Base-by-base conservation (phyloP, 2,797 vertebrate genomes). In the Limnodromus scolopaceus region DNA sequence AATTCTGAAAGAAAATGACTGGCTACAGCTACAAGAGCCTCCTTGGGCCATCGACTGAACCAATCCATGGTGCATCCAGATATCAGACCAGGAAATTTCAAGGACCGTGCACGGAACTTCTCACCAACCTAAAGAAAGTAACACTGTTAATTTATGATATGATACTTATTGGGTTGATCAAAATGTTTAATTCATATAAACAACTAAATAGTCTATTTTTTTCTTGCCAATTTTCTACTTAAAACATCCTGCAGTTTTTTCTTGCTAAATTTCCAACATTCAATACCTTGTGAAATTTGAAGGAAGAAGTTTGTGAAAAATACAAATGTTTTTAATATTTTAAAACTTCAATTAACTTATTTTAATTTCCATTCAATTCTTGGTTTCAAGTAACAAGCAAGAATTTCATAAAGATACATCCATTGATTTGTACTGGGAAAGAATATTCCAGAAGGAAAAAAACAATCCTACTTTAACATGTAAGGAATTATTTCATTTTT, bases 31-130 rank as follows among this genome's bases (percentile, higher is more conserved):
- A 98, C 20, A 65, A 98, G 97, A 32, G 98, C 98, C 94, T 98
- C 98, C 81, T 49, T 97, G 4, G 98, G 98, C 98, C 98, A 98
- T 43, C 53, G 97, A 65, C 97, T 98, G 84, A 98, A 98, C 98
- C 98, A 98, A 57, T 98, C 98, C 97, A 98, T 98, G 12, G 98
- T 98, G 84, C 98, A 98, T 3, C 98, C 98, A 9, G 98, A 98
- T 92, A 98, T 98, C 70, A 98, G 96, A 69, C 98, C 98, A 55
- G 98, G 98, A 89, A 98, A 98, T 66, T 98, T 98, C 95, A 98
- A 94, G 55, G 98, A 98, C 13, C 97, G 97, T 49, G 98, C 97
- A 10, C 98, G 98, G 91, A 98, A 98, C 92, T 98, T 98, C 93
- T 98, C 98, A 53, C 98, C 98, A 89, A 98, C 98, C 98, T 98